These are phyloP conservation scores for Palaemon carinicauda DNA, from an alignment of 1,140 invertebrate species.

Conservation along the genomic window DNA sequence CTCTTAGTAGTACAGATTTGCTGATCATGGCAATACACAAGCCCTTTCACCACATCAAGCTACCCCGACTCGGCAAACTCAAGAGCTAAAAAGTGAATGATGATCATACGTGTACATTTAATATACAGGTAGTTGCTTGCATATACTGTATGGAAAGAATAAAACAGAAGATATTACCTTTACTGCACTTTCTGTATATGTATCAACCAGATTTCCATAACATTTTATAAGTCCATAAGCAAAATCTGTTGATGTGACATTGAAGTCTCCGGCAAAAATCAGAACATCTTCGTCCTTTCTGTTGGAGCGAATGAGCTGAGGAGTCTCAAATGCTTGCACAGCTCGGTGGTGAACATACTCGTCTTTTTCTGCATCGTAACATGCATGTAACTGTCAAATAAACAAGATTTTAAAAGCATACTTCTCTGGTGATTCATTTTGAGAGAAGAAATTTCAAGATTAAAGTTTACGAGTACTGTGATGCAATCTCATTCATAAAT, in stretches of 20 bases:
- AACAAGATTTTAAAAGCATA: too few relatives aligned
- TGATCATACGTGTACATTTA: too few relatives aligned
- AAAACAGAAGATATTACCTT: conserved; percentile 7
- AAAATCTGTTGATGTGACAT: conserved; percentile 39
- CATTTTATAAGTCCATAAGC: conserved; percentile 41
- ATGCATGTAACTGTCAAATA: conserved; percentile 28
- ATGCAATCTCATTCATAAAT: too few relatives aligned
- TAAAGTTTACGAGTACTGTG: too few relatives aligned
- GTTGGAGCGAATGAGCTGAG: conserved; percentile 29
- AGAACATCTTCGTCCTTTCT: not conserved
- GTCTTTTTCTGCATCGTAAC: conserved; percentile 26
- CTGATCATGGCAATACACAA: too few relatives aligned
- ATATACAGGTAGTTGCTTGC: not conserved
- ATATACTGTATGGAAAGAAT: too few relatives aligned
- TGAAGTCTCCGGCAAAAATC: conserved; percentile 28
- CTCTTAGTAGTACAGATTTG: too few relatives aligned
- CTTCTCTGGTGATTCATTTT: too few relatives aligned
- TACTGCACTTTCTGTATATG: conserved; percentile 35
- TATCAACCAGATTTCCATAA: conserved; percentile 25
- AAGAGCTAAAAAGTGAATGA: too few relatives aligned
- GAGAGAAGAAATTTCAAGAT: not conserved
- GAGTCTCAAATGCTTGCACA: conserved; percentile 30
- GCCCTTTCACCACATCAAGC: too few relatives aligned
- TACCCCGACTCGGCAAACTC: too few relatives aligned
- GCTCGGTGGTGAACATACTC: conserved; percentile 38